These are phyloP conservation scores for Meriones unguiculatus DNA, from an alignment of 2,113 vertebrate species.

Conservation along the genomic window DNA sequence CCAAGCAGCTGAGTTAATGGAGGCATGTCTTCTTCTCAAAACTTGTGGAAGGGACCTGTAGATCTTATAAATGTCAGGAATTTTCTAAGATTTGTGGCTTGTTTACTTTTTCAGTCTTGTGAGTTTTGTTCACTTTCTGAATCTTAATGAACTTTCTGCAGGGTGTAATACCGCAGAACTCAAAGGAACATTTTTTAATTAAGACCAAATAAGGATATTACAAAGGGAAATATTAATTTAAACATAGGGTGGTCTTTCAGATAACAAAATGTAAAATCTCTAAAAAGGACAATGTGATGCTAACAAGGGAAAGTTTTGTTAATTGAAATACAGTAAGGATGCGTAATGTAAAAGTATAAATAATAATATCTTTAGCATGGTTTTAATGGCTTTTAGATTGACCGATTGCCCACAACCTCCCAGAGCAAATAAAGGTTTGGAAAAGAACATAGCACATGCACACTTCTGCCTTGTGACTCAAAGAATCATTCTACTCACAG, in stretches of 20 bases:
- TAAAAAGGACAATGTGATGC: background rate
- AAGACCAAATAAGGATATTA: background rate
- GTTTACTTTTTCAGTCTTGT: background rate
- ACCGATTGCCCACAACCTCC: background rate
- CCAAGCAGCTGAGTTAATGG: background rate
- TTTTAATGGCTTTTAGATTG: background rate
- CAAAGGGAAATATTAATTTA: constrained; percentile 8
- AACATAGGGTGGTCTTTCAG: background rate
- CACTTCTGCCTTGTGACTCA: background rate
- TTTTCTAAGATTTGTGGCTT: background rate
- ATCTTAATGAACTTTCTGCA: background rate
- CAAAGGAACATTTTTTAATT: background rate
- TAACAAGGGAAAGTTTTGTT: background rate
- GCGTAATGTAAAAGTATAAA: background rate
- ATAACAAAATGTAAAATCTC: background rate
- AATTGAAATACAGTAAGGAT: background rate
- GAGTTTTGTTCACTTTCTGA: background rate
- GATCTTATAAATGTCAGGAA: background rate
- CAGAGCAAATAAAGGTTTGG: background rate
- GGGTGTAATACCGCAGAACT: background rate
- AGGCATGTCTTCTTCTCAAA: background rate
- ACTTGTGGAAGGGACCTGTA: background rate
- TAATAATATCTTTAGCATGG: background rate
- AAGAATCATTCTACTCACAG: background rate
- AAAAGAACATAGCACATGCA: background rate